Conservation (phyloP, 2,888 invertebrate species). For the Cryptocephalus moraei region DNA sequence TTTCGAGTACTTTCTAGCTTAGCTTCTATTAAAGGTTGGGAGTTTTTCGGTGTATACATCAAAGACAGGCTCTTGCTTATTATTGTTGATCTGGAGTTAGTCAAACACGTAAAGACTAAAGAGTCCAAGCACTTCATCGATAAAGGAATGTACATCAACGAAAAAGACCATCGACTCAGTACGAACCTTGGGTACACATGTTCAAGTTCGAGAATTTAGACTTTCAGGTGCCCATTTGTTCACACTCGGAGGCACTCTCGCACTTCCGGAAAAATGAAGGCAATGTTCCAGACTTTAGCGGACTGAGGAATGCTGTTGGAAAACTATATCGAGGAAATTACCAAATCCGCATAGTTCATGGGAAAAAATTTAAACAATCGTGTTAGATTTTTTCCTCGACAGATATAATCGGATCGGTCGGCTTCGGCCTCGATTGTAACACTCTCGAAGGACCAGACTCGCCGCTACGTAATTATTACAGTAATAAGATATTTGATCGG, state of each 20-base stretch:
- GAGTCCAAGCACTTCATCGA: constrained; percentile 32
- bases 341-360: no score
- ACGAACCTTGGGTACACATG: background rate
- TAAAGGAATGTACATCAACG: constrained; percentile 26
- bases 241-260: constrained; percentile 46
- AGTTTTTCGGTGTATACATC: constrained; percentile 22
- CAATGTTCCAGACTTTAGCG: constrained; percentile 48
- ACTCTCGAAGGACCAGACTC: constrained; percentile 42
- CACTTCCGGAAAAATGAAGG: constrained; percentile 51
- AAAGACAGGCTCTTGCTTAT: constrained; percentile 24
- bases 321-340: no score
- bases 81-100: constrained; percentile 26
- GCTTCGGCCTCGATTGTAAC: constrained; percentile 48
- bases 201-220: no score
- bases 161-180: constrained; percentile 25
- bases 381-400: constrained; percentile 4
- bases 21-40: constrained; percentile 6
- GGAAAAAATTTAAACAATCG: no score
- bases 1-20: background rate
- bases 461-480: constrained; percentile 29
- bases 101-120: constrained; percentile 29
- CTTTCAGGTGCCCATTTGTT: constrained; percentile 42
- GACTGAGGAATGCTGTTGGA: constrained; percentile 14
- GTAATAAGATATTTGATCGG: constrained; percentile 4
- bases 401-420: constrained; percentile 32